Evolutionary conservation across 2,797 vertebrate genomes (phyloP).

Genomic region (Argya squamiceps): DNA sequence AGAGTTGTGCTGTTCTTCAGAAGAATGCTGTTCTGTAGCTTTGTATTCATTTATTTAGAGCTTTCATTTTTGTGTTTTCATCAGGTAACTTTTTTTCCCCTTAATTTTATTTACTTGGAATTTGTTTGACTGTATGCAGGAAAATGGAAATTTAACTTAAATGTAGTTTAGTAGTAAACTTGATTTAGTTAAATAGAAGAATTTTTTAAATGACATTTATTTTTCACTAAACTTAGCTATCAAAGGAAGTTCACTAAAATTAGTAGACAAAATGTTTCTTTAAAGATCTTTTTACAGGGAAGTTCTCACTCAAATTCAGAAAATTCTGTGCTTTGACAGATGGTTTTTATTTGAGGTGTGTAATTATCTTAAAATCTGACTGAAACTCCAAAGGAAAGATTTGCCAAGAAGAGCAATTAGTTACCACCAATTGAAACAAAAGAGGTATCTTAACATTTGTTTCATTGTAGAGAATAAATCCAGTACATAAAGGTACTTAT

Average conservation of each 20-base stretch:
- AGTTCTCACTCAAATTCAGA: not conserved
- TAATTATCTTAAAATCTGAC: not conserved
- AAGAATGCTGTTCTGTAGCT: not conserved
- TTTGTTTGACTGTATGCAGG: accelerated
- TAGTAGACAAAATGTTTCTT: not conserved
- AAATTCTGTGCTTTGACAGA: not conserved
- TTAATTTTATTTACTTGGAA: not conserved
- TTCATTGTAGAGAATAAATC: not conserved
- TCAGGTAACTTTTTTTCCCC: not conserved
- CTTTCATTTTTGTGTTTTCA: not conserved
- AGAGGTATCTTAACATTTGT: not conserved
- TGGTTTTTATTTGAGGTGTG: not conserved
- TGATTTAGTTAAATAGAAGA: not conserved
- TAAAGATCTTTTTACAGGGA: not conserved
- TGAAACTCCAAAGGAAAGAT: not conserved
- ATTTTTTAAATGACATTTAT: accelerated
- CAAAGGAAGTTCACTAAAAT: not conserved
- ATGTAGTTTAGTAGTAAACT: not conserved
- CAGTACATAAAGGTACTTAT: not conserved
- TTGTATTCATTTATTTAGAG: not conserved
- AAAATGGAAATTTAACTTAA: not conserved
- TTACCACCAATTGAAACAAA: not conserved
- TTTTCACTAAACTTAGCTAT: not conserved
- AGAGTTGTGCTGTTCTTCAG: not conserved
- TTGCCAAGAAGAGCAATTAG: not conserved